Evolutionary conservation across 1,140 invertebrate species (phyloP), one percentile per base, ranked within the genome.

Genomic region (Tachypleus tridentatus): DNA sequence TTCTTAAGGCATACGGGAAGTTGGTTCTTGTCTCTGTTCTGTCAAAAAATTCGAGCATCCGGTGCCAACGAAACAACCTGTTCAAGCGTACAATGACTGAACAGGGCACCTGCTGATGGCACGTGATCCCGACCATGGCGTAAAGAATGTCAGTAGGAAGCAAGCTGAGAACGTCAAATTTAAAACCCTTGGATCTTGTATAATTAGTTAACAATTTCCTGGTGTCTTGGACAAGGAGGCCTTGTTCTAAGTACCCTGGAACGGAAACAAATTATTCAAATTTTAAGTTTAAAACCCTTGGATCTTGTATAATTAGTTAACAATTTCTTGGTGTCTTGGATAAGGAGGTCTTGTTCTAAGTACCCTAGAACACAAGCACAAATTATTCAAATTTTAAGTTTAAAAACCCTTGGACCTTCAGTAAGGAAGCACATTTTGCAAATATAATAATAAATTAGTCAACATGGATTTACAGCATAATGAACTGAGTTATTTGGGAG

Each of bases 21-120:
- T 88, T 91, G 5, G 92, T 95, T 65, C 90, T 84, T 0, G 92
- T 95, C 78, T 97, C 93, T 5, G 93, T 97, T 68, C 91, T 83
- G 75, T 95, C 89, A 75, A 95, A 93, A 82, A 91, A 97, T 78
- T 95, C 89, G 73, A 84, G 80, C 76, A 96, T 83, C 58, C 94
- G 80, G 48, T 87, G 86, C 57, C 89, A 75, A 61, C 89, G 83
- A 58, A 95, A 81, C 10, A 97, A 78, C 62, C 93, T 82, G 79
- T 97, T 97, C 47, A 94, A 76, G 52, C 94, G 81, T 57, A 93
- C 85, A 70, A 93, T 86, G 68, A 91, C 84, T 57, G 87, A 83
- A 77, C 88, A 89, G 5, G 89, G 88, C 63, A 89, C 81, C 69
- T 76, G 72, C 10, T 64, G 54, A 74, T 76, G 53, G 69, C 78